A percentile compares a stretch with the other conserved stretches of the same genome.
These are phyloP conservation scores for Gadopsis bispinosus DNA, from an alignment of 2,797 vertebrate genomes.

Conservation along the genomic window DNA sequence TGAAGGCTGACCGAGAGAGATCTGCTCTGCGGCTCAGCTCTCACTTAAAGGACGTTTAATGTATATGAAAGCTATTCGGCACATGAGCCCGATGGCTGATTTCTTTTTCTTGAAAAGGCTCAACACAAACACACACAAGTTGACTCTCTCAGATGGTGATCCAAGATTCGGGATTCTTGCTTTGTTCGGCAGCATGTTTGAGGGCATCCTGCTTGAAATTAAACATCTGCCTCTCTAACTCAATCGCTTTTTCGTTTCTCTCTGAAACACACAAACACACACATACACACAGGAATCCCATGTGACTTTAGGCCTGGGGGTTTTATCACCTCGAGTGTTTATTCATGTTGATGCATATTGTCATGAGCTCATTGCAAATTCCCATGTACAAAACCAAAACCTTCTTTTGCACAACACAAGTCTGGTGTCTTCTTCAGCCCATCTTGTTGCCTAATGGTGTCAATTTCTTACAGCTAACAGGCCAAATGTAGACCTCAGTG, in stretches of 20 bases:
- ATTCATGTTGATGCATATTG: background rate
- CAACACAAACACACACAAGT: background rate
- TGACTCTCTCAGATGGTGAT: slow-evolving; percentile 3
- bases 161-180: background rate
- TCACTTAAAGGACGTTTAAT: background rate
- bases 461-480: background rate
- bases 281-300: background rate
- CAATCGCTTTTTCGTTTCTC: background rate
- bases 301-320: background rate
- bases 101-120: background rate
- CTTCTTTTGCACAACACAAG: background rate
- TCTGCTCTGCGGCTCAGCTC: background rate
- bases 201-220: slow-evolving; percentile 7
- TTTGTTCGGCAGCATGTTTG: slow-evolving; percentile 11
- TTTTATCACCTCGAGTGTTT: slow-evolving; percentile 5
- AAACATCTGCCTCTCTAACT: slow-evolving; percentile 10
- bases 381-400: background rate
- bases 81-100: background rate
- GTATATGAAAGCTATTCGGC: background rate
- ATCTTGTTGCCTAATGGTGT: background rate
- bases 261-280: background rate
- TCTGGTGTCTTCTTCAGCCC: background rate
- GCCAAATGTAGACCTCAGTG: slow-evolving; percentile 6
- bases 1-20: background rate
- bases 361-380: background rate